Evolutionary conservation across 2,888 invertebrate species (phyloP), one percentile per base, ranked within the genome.

Genomic region (Philhelius pedissequus): DNA sequence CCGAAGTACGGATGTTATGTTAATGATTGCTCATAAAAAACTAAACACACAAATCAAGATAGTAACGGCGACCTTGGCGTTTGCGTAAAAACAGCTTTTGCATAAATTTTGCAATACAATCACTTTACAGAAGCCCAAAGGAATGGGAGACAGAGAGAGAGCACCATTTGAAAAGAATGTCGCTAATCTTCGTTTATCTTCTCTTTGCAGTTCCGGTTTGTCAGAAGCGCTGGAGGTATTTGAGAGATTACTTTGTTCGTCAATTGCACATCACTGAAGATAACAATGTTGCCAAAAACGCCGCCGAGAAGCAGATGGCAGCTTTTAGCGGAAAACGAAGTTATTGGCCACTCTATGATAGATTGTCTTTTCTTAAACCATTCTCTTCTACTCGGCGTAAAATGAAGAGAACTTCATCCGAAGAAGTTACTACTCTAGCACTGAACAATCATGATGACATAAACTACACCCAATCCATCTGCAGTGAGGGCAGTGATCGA

Each of bases 211-310:
- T 87, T 83, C 79, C 86, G 82, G 87, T 86, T 75, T 87, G 87
- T 40, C 87, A 87, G 66, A 87, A 87, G 73, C 87, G 87, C 5
- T 87, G 87, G 87, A 77, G 87, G 60, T 87, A 87, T 70, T 74
- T 87, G 50, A 86, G 87, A 60, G 87, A 87, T 60, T 87, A 87
- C 58, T 87, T 87, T 76, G 87, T 87, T 40, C 87, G 87, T 20
- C 87, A 87, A 62, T 82, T 87, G 13, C 87, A 84, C 66, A 80
- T 86, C 54, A 77, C 80, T n/a, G 77, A 86, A 20, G 77, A 80
- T 52, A 80, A 60, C 25, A 43, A 27, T 3, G 3, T 15, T 22
- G n/a, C 40, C 7, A 25, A 18, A 9, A 64, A 48, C n/a, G 70
- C 74, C 7, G 48, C 52, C 3, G 70, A 22, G 20, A 79, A 70